Conservation (phyloP, 64 coral and sea anemone species). For the Dendrophyllia cribrosa region DNA sequence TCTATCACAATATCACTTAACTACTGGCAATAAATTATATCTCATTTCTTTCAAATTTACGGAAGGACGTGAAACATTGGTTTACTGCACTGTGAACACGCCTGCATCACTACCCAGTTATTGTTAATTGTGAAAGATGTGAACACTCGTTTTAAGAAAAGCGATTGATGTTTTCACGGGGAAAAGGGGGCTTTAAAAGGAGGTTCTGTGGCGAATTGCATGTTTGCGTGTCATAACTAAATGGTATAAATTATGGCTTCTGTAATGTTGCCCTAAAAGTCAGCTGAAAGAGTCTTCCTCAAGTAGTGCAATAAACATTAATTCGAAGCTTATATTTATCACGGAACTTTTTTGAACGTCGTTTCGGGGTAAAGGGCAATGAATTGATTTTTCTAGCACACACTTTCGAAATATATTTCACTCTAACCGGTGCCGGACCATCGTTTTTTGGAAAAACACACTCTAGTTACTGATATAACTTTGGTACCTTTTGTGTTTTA, state of each 20-base stretch:
- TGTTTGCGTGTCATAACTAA: conserved; percentile 9
- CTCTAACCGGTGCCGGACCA: no score
- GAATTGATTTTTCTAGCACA: not conserved
- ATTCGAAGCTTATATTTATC: not conserved
- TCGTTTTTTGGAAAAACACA: not conserved
- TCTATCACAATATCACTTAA: conserved; percentile 17
- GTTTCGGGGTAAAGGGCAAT: no score
- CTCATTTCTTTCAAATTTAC: not conserved
- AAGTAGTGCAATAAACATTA: conserved; percentile 9
- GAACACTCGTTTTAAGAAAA: no score
- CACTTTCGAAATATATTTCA: no score
- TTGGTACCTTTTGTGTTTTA: no score
- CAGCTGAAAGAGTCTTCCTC: not conserved
- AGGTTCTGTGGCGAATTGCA: not conserved
- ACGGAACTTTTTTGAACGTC: not conserved
- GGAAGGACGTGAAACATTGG: not conserved
- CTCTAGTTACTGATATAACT: not conserved
- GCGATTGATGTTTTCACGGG: no score
- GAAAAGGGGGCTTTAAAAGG: not conserved
- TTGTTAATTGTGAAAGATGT: no score
- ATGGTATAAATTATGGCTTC: not conserved
- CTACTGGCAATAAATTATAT: not conserved
- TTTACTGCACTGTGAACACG: not conserved
- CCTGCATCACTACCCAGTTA: not conserved
- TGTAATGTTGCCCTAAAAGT: conserved; percentile 7